These are phyloP conservation scores for Cacatua alba DNA, from an alignment of 2,113 vertebrate species.

Conservation along the genomic window DNA sequence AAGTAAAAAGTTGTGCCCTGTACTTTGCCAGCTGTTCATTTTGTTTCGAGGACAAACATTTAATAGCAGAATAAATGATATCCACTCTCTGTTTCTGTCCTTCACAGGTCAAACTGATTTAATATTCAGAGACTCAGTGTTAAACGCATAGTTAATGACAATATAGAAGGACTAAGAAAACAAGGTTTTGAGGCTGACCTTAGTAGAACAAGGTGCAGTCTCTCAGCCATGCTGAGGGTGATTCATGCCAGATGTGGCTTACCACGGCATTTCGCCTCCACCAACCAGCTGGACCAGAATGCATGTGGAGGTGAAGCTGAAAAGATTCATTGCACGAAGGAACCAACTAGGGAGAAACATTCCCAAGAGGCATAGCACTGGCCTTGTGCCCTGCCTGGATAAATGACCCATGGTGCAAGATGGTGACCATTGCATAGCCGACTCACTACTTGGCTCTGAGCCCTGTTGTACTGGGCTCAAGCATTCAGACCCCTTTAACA, in stretches of 20 bases:
- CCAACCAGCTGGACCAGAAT: neutral
- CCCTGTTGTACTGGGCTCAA: neutral
- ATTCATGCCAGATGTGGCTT: neutral
- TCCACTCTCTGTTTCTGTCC: neutral
- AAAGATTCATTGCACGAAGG: neutral
- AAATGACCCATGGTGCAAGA: neutral
- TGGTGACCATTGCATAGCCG: neutral
- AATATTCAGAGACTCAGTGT: neutral
- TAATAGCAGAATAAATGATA: neutral
- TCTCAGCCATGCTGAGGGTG: neutral
- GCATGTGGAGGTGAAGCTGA: fast-evolving
- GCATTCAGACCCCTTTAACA: neutral
- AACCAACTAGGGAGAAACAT: neutral
- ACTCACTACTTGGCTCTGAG: neutral
- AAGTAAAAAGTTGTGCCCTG: neutral
- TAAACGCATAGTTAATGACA: neutral
- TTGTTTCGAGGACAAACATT: neutral
- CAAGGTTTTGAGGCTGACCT: neutral
- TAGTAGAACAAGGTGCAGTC: neutral
- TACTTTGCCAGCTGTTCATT: neutral
- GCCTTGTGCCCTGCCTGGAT: neutral
- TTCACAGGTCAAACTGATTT: neutral
- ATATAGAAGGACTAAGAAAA: neutral
- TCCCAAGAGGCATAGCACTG: neutral
- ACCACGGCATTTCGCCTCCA: fast-evolving